phyloP scores from a whole-genome alignment of 2,797 vertebrate species.

The Alosa sapidissima region DNA sequence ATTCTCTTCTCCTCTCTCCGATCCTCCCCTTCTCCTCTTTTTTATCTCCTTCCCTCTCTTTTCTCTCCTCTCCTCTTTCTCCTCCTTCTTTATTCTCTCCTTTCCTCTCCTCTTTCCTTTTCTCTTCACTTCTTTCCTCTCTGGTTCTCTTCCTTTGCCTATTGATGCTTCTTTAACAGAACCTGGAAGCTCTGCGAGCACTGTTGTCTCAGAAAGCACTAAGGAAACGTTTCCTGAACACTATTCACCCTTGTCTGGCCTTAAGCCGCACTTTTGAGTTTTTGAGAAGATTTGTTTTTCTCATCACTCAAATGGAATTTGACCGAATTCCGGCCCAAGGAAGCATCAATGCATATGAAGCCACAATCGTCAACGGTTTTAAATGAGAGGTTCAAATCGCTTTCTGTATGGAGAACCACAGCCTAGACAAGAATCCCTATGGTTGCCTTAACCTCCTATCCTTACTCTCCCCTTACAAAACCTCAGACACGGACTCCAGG shows the following conservation, averaged over 20 bases:
- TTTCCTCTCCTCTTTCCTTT: too few species aligned
- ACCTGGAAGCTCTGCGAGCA: not conserved
- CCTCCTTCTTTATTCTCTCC: not conserved
- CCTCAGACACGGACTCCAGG: not conserved
- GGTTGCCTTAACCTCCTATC: not conserved
- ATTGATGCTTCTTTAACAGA: not conserved
- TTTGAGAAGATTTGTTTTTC: slow-evolving; percentile 8
- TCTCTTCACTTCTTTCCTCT: too few species aligned
- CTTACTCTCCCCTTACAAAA: not conserved
- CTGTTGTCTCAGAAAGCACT: not conserved
- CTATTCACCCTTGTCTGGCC: not conserved
- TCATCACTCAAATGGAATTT: not conserved
- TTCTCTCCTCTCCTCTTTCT: too few species aligned
- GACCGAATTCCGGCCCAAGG: not conserved
- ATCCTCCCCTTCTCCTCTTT: too few species aligned
- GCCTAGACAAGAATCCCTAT: not conserved
- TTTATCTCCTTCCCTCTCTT: not conserved
- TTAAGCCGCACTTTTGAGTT: not conserved
- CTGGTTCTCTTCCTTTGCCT: not conserved
- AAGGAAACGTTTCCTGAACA: not conserved
- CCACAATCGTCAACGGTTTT: not conserved
- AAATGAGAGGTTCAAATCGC: not conserved
- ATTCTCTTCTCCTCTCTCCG: too few species aligned
- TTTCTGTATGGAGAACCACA: not conserved
- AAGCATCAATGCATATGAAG: not conserved